A percentile compares a stretch with the other conserved stretches of the same genome.
Evolutionary conservation across 2,797 vertebrate genomes (phyloP).

Genomic region (Parauchenoglanis ngamensis): DNA sequence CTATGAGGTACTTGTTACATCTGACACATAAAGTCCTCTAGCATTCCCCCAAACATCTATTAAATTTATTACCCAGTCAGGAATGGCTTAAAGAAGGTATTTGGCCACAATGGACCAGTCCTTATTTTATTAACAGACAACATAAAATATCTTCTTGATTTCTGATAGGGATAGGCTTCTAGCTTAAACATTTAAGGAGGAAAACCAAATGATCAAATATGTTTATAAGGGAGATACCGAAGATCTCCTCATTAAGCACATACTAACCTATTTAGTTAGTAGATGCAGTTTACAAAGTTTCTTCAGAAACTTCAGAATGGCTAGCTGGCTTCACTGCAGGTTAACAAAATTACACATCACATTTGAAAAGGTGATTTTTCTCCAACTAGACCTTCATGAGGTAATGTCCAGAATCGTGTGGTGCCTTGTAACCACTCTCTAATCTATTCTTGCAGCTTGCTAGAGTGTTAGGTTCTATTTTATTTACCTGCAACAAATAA

Average conservation of each 20-base stretch:
- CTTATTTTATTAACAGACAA: background rate
- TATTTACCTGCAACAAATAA: background rate
- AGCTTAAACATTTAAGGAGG: background rate
- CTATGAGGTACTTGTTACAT: slow-evolving; percentile 11
- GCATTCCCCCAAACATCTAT: background rate
- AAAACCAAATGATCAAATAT: background rate
- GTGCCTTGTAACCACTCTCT: background rate
- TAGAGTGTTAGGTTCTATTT: background rate
- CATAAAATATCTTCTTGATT: slow-evolving; percentile 1
- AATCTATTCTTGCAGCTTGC: background rate
- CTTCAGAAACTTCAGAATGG: background rate
- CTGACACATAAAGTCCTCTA: background rate
- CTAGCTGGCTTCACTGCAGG: background rate
- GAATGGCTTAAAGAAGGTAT: slow-evolving; percentile 2
- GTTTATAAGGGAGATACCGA: background rate
- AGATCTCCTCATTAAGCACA: background rate
- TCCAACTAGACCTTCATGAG: background rate
- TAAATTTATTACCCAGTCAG: background rate
- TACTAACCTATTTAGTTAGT: background rate
- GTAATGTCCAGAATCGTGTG: background rate
- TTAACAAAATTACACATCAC: background rate
- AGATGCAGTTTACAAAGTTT: background rate
- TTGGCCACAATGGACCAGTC: background rate
- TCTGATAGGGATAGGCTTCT: background rate
- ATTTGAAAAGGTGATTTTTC: background rate